These are phyloP conservation scores for Stenotaenia linearis DNA, from an alignment of 2,888 invertebrate genomes.

Conservation along the genomic window DNA sequence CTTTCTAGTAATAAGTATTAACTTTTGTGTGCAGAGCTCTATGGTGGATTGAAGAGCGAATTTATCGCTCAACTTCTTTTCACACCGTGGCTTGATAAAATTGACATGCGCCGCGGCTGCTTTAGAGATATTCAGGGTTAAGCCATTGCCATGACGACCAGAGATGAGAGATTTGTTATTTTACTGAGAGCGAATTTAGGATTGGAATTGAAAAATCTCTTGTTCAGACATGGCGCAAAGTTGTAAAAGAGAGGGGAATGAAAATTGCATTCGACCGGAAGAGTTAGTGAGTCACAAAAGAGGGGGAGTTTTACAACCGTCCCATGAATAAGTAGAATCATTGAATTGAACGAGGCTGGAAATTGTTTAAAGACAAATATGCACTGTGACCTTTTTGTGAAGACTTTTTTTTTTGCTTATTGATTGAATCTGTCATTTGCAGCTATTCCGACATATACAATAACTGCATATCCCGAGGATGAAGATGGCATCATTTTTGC, in stretches of 20 bases:
- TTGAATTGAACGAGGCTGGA: neutral
- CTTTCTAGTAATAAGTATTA: neutral
- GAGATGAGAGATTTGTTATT: conserved; percentile 3
- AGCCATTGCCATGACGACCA: conserved; percentile 8
- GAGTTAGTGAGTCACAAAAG: neutral
- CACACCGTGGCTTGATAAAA: neutral
- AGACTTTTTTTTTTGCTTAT: neutral
- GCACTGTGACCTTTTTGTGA: too few relatives aligned
- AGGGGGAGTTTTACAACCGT: neutral
- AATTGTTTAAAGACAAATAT: neutral
- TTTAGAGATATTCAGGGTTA: neutral
- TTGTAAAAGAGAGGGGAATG: neutral
- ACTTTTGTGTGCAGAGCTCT: neutral
- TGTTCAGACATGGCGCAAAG: neutral
- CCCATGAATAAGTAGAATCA: neutral
- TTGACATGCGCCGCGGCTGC: neutral
- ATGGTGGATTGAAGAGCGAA: neutral
- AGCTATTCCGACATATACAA: neutral
- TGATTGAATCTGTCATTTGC: neutral
- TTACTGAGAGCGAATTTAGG: neutral
- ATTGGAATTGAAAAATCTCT: neutral
- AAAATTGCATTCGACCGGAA: neutral
- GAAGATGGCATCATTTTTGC: conserved; percentile 77
- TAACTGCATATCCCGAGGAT: conserved; percentile 42
- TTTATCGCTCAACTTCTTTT: neutral